Percentiles rank a stretch among this genome's conserved stretches.
Conservation (phyloP, 2,113 vertebrate genomes). For the Ictidomys tridecemlineatus region DNA sequence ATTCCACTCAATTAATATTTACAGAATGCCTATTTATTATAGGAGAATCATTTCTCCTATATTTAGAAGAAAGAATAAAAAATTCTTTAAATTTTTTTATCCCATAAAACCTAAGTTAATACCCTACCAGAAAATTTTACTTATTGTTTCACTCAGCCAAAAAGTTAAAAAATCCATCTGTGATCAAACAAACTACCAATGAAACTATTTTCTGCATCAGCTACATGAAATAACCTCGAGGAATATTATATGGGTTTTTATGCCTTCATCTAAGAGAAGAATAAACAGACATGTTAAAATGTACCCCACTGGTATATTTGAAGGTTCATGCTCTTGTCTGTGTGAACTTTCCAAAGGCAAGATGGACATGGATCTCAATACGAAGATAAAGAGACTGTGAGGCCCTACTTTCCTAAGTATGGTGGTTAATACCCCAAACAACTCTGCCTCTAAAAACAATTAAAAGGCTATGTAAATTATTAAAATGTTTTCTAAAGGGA, state of each 20-base stretch:
- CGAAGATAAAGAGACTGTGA: background rate
- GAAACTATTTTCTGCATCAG: slow-evolving; percentile 3
- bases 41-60: slow-evolving; percentile 1
- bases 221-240: slow-evolving; percentile 43
- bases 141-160: slow-evolving; percentile 49
- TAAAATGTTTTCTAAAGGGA: background rate
- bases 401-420: background rate
- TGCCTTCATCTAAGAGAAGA: slow-evolving; percentile 23
- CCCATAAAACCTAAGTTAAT: slow-evolving; percentile 30
- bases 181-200: slow-evolving; percentile 45
- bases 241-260: background rate
- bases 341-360: slow-evolving; percentile 40
- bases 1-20: background rate
- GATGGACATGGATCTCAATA: background rate
- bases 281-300: slow-evolving; percentile 3
- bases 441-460: background rate
- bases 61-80: slow-evolving; percentile 18
- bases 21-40: background rate
- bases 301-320: background rate
- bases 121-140: slow-evolving; percentile 20
- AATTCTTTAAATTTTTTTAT: slow-evolving; percentile 48
- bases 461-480: background rate
- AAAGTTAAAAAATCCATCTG: slow-evolving; percentile 51
- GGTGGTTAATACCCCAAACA: background rate
- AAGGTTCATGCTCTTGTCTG: background rate